Evolutionary conservation across 2,797 vertebrate genomes (phyloP), one percentile per base, ranked within the genome.

Genomic region (Discoglossus pictus): DNA sequence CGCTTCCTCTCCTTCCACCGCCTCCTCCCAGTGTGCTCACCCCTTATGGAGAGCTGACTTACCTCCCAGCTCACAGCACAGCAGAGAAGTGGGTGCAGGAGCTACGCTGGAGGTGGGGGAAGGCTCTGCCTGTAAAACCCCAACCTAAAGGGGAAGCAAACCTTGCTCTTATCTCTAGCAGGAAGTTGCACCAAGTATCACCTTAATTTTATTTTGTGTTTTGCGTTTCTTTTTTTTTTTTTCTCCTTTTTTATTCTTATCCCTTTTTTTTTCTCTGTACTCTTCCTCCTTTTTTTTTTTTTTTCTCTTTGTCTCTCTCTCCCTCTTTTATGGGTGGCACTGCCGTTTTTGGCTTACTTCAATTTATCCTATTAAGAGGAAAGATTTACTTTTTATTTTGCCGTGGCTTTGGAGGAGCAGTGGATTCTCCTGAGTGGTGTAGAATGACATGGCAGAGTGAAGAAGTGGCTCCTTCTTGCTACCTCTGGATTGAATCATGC

Each of bases 331-430:
- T 60, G 65, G 80, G 83, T 84, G 83, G 82, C 86, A 82, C 84
- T 86, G 89, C 89, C 83, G 80, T 85, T 89, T 82, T 82, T 79
- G 79, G 79, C 83, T 63, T 43, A 44, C 71, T 75, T 58, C 48
- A 76, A 72, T 76, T n/a, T 80, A 73, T 77, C 68, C 70, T 83
- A 61, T 77, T 35, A 38, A 62, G 79, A 86, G 70, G 75, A 75
- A 61, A 80, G 72, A 80, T 78, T 81, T 82, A 78, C 78, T 77
- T 73, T 84, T 68, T 75, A 62, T 66, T 80, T 70, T 68, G 63
- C 27, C 13, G 56, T 12, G 44, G 50, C 21, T 63, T 70, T 35
- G 1, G 13, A 56, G 13, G 17, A 10, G 24, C 25, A 16, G 47
- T 58, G 43, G 35, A 24, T 20, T 59, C 68, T 51, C 60, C 68